phyloP scores from a whole-genome alignment of 1,140 invertebrate genomes.

The Nebria ingens region DNA sequence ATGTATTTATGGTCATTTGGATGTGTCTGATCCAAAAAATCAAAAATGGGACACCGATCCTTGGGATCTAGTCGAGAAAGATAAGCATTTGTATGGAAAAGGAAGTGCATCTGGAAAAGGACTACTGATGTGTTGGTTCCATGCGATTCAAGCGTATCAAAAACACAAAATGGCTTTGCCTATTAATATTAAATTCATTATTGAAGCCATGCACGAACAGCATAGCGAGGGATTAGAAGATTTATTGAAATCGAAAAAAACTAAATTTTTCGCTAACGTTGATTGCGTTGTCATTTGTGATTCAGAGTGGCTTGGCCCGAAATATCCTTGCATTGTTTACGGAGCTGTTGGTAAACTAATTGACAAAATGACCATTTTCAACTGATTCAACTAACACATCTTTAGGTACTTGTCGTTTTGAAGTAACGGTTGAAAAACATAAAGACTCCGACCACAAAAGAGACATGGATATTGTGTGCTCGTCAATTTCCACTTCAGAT shows the following conservation, averaged over 20 bases:
- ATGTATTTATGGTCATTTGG: conserved; percentile 24
- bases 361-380: too few relatives aligned
- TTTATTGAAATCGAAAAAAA: conserved; percentile 26
- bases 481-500: conserved; percentile 19
- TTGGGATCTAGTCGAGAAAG: conserved; percentile 22
- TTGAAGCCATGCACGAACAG: conserved; percentile 28
- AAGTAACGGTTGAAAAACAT: conserved; percentile 23
- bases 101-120: conserved; percentile 28
- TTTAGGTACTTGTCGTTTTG: conserved; percentile 24
- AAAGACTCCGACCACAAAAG: conserved; percentile 24
- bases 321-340: conserved; percentile 29
- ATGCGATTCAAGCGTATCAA: conserved; percentile 27
- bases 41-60: conserved; percentile 27
- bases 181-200: conserved; percentile 30
- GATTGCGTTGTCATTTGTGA: conserved; percentile 26
- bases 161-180: conserved; percentile 21
- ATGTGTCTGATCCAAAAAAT: conserved; percentile 23
- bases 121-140: conserved; percentile 28
- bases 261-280: conserved; percentile 26
- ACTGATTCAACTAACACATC: not conserved
- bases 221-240: conserved; percentile 24
- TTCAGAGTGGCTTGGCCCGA: conserved; percentile 31
- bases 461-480: conserved; percentile 26
- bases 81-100: conserved; percentile 24
- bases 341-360: conserved; percentile 25